Conservation (phyloP, 2,113 vertebrate genomes). For the Hucho hucho region DNA sequence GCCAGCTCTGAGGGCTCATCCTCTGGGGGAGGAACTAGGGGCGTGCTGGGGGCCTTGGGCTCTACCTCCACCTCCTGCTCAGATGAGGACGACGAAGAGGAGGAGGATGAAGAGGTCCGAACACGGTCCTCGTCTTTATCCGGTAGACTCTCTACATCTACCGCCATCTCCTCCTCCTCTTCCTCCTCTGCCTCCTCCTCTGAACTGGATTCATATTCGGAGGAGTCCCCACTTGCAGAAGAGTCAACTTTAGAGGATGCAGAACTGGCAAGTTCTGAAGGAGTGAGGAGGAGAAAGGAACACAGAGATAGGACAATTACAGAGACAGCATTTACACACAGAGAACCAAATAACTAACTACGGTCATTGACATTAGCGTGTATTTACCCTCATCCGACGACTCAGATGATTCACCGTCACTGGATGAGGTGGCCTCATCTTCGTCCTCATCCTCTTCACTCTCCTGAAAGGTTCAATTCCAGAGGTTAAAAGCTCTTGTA, state of each 20-base stretch:
- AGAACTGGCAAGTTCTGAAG: constrained; percentile 71
- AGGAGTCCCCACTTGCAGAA: constrained; percentile 82
- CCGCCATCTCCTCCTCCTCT: constrained; percentile 69
- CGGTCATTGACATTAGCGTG: background rate
- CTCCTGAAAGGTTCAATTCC: constrained; percentile 43
- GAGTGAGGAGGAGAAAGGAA: background rate
- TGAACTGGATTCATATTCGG: constrained; percentile 86
- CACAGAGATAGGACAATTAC: background rate
- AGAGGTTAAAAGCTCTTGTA: background rate
- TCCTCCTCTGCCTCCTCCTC: constrained; percentile 76
- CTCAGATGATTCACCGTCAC: constrained; percentile 81
- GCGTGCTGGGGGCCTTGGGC: constrained; percentile 48
- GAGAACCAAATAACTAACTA: too few species aligned
- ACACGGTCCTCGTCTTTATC: constrained; percentile 27
- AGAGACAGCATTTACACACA: background rate
- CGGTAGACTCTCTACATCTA: constrained; percentile 47
- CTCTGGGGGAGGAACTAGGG: constrained; percentile 23
- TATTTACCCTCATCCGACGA: constrained; percentile 87
- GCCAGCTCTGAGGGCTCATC: constrained; percentile 16
- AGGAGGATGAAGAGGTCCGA: constrained; percentile 56
- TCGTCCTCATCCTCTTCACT: constrained; percentile 66
- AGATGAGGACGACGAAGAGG: constrained; percentile 55
- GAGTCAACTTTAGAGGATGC: constrained; percentile 80
- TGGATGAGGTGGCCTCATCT: constrained; percentile 72
- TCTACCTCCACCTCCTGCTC: constrained; percentile 60